Evolutionary conservation across 2,888 invertebrate genomes (phyloP).

Genomic region (Deilephila elpenor): DNA sequence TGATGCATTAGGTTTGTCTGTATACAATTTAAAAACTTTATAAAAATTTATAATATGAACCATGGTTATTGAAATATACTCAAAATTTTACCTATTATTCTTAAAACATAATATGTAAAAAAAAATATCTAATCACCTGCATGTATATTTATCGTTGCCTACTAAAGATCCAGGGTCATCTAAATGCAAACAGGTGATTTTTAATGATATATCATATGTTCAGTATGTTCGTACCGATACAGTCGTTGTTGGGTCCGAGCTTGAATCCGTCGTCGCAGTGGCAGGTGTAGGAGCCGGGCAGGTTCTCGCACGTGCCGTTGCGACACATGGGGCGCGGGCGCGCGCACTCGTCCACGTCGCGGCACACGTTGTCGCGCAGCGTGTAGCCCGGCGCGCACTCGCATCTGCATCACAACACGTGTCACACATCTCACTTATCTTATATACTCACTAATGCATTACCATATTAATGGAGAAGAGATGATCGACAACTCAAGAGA

Average conservation of each 20-base stretch:
- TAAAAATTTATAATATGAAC: no score
- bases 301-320: constrained; percentile 90
- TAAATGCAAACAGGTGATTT: no score
- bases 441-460: no score
- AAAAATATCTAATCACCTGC: no score
- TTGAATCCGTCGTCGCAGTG: constrained; percentile 91
- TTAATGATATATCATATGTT: neutral
- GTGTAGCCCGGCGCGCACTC: constrained; percentile 90
- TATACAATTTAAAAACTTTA: no score
- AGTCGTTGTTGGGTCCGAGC: constrained; percentile 90
- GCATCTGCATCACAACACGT: constrained; percentile 73
- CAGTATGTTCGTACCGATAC: constrained; percentile 84
- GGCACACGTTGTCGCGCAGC: constrained; percentile 85
- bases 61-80: neutral
- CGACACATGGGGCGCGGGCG: constrained; percentile 90
- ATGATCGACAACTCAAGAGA: no score
- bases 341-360: constrained; percentile 90
- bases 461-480: neutral
- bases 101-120: no score
- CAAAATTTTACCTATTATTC: no score
- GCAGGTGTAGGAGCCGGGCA: constrained; percentile 88
- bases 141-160: no score
- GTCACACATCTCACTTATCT: no score
- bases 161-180: no score
- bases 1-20: no score